Evolutionary conservation across 2,113 vertebrate species (phyloP).

Genomic region (Nematolebias whitei): DNA sequence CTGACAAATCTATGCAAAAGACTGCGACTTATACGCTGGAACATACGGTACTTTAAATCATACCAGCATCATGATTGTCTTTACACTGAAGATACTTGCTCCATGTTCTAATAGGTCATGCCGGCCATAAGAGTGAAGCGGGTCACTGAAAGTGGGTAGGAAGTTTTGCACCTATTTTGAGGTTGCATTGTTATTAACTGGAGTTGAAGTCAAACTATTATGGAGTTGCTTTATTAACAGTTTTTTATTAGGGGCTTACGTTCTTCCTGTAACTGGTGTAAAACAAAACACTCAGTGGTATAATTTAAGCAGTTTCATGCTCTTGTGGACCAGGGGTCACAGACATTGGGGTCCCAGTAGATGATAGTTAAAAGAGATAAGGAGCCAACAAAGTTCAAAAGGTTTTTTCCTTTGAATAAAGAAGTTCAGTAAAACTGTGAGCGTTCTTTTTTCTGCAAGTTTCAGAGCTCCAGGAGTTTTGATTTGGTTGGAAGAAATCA

Average conservation of each 20-base stretch:
- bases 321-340: conserved; percentile 5
- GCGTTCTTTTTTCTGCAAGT: conserved; percentile 15
- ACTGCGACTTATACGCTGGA: too few relatives aligned
- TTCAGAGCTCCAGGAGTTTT: conserved; percentile 47
- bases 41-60: too few relatives aligned
- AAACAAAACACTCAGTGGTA: background rate
- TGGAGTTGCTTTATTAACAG: background rate
- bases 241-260: background rate
- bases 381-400: conserved; percentile 31
- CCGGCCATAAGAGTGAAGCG: too few relatives aligned
- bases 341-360: conserved; percentile 21
- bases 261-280: background rate
- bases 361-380: conserved; percentile 18
- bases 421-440: conserved; percentile 29
- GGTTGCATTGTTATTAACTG: too few relatives aligned
- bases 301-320: background rate
- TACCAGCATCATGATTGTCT: too few relatives aligned
- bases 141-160: too few relatives aligned
- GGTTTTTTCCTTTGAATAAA: conserved; percentile 47
- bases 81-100: too few relatives aligned
- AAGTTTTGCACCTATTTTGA: too few relatives aligned
- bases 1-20: too few relatives aligned
- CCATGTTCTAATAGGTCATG: too few relatives aligned
- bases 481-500: conserved; percentile 63
- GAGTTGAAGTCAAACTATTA: too few relatives aligned